phyloP scores from a whole-genome alignment of 2,113 vertebrate species.

The Nannospalax galili region DNA sequence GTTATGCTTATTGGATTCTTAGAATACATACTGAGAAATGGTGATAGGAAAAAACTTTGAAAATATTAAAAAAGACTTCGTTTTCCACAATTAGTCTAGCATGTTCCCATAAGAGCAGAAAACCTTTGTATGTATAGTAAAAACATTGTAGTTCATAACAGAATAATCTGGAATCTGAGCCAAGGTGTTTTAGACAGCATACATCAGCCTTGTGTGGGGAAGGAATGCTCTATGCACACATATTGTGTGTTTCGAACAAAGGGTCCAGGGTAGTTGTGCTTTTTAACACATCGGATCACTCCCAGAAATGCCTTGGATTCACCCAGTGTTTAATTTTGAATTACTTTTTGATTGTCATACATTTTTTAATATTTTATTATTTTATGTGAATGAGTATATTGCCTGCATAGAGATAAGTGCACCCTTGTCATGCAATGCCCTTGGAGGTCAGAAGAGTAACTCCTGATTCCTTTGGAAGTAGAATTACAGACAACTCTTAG shows the following conservation, averaged over 20 bases:
- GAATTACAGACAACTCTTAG: too few relatives aligned
- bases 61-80: neutral
- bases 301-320: neutral
- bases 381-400: too few relatives aligned
- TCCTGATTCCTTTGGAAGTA: too few relatives aligned
- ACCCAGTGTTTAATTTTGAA: neutral
- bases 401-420: too few relatives aligned
- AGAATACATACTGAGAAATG: neutral
- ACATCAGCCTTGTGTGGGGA: neutral
- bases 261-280: neutral
- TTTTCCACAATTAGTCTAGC: neutral
- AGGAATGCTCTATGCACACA: neutral
- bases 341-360: neutral
- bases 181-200: neutral
- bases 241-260: neutral
- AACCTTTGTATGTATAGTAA: neutral
- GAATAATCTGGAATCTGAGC: neutral
- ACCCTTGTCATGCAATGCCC: too few relatives aligned
- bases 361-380: too few relatives aligned
- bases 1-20: neutral
- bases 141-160: neutral
- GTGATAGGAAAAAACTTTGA: neutral
- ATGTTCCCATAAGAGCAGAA: neutral
- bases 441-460: too few relatives aligned
- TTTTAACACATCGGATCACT: neutral